Evolutionary conservation across 1,140 invertebrate genomes (phyloP).

Genomic region (Hypsibius dujardini): DNA sequence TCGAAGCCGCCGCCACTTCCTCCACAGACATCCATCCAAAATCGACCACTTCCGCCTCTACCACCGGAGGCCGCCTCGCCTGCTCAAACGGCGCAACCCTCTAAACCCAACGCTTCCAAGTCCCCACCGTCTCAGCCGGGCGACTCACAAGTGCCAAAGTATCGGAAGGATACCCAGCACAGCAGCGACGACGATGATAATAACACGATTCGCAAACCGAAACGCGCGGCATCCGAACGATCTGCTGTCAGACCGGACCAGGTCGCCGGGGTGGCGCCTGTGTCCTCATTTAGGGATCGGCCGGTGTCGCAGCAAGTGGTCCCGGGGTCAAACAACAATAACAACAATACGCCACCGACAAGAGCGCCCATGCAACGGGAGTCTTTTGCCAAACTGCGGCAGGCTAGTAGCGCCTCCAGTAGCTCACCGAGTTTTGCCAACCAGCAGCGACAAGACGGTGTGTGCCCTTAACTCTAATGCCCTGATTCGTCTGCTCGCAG

Average conservation of each 20-base stretch:
- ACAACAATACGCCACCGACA: not conserved
- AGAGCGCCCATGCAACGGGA: constrained; percentile 4
- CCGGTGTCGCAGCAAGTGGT: constrained; percentile 1
- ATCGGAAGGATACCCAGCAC: not conserved
- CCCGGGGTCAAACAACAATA: not conserved
- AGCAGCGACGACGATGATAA: not conserved
- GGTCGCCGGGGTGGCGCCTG: not conserved
- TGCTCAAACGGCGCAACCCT: not conserved
- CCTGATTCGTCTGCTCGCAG: not conserved
- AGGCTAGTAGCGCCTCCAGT: constrained; percentile 3
- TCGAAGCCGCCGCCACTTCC: constrained; percentile 3
- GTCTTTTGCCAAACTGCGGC: constrained; percentile 10
- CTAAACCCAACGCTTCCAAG: not conserved
- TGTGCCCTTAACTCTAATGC: no score
- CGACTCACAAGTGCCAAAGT: not conserved
- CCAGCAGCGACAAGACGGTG: no score
- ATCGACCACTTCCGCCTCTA: constrained; percentile 16
- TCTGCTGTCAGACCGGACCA: not conserved
- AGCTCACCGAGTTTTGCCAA: not conserved
- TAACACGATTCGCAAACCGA: constrained; percentile 10
- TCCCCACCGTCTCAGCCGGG: not conserved
- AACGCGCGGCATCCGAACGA: constrained; percentile 3
- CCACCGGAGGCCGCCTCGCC: constrained; percentile 18
- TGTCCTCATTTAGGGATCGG: not conserved
- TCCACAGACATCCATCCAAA: constrained; percentile 13